Evolutionary conservation across 2,797 vertebrate genomes (phyloP).

Genomic region (Epinephelus awoara): DNA sequence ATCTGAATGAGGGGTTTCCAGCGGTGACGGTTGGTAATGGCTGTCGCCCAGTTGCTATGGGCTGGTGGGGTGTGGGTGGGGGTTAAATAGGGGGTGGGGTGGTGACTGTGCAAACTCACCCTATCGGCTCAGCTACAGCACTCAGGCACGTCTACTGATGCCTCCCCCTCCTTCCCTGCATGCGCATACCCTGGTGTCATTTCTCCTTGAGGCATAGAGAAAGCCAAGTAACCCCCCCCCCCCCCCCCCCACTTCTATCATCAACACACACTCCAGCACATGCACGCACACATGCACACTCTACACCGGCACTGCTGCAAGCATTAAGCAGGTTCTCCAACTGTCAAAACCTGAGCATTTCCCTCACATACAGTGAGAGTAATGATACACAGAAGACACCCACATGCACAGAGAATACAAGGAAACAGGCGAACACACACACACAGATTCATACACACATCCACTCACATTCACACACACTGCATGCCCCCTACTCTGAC

Average conservation of each 20-base stretch:
- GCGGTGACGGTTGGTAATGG: slow-evolving; percentile 43
- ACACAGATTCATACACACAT: background rate
- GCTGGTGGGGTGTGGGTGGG: slow-evolving; percentile 35
- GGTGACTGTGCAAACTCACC: slow-evolving; percentile 77
- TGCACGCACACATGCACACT: slow-evolving; percentile 30
- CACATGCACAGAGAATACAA: background rate
- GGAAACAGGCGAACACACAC: background rate
- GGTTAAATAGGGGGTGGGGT: slow-evolving; percentile 55
- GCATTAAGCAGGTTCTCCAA: slow-evolving; percentile 39
- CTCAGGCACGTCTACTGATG: slow-evolving; percentile 51
- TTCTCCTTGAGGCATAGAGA: slow-evolving; percentile 76
- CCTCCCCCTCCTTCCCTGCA: slow-evolving; percentile 57
- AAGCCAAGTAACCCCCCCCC: slow-evolving; percentile 58
- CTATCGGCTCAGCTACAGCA: slow-evolving; percentile 60
- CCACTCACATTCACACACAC: slow-evolving; percentile 5
- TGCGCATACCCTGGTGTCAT: slow-evolving; percentile 74
- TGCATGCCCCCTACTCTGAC: slow-evolving; percentile 40
- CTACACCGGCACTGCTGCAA: slow-evolving; percentile 7
- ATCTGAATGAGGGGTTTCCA: slow-evolving; percentile 71
- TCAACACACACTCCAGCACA: slow-evolving; percentile 48
- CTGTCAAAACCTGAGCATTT: slow-evolving; percentile 35
- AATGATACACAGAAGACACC: slow-evolving; percentile 32
- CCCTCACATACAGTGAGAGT: slow-evolving; percentile 15
- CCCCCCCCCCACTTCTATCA: slow-evolving; percentile 21
- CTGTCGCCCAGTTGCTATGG: slow-evolving; percentile 64